These are phyloP conservation scores for Heteropelma amictum DNA, from an alignment of 2,888 invertebrate genomes.

Conservation along the genomic window DNA sequence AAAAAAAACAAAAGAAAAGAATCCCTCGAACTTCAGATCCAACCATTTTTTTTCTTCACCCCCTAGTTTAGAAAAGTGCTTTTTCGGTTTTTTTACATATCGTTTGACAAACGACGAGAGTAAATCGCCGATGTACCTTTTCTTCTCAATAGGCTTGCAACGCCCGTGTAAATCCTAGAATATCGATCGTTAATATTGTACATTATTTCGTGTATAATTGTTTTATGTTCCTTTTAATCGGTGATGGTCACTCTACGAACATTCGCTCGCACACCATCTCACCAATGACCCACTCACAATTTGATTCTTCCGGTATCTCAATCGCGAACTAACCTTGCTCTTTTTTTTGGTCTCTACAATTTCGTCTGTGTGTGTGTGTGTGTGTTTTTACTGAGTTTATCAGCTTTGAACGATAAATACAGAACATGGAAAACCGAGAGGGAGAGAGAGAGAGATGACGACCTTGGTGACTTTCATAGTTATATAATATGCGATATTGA, in stretches of 20 bases:
- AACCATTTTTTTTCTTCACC: not conserved
- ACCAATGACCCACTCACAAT: slow-evolving; percentile 15
- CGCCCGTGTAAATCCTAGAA: slow-evolving; percentile 44
- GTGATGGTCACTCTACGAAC: slow-evolving; percentile 59
- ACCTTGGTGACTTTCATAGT: slow-evolving; percentile 56
- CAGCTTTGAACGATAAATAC: slow-evolving; percentile 34
- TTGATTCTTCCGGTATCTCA: not conserved
- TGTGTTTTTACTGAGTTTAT: slow-evolving; percentile 27
- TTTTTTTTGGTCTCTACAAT: slow-evolving; percentile 21
- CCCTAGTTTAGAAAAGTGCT: slow-evolving; percentile 46
- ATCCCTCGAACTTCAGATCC: not conserved
- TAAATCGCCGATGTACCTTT: slow-evolving; percentile 14
- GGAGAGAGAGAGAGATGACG: too few relatives aligned
- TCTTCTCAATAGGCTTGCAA: slow-evolving; percentile 39
- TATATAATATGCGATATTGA: slow-evolving; percentile 71
- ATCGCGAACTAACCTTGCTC: not conserved
- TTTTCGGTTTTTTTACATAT: slow-evolving; percentile 13
- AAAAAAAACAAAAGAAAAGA: not conserved
- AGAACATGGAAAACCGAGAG: slow-evolving; percentile 16
- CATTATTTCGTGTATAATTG: slow-evolving; percentile 4
- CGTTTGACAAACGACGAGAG: slow-evolving; percentile 4
- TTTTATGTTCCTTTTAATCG: slow-evolving; percentile 49
- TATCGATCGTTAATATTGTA: slow-evolving; percentile 30
- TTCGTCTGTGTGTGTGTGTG: too few relatives aligned
- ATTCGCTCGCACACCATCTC: slow-evolving; percentile 33